phyloP scores from a whole-genome alignment of 2,888 invertebrate genomes.

The Chloroclysta siterata region DNA sequence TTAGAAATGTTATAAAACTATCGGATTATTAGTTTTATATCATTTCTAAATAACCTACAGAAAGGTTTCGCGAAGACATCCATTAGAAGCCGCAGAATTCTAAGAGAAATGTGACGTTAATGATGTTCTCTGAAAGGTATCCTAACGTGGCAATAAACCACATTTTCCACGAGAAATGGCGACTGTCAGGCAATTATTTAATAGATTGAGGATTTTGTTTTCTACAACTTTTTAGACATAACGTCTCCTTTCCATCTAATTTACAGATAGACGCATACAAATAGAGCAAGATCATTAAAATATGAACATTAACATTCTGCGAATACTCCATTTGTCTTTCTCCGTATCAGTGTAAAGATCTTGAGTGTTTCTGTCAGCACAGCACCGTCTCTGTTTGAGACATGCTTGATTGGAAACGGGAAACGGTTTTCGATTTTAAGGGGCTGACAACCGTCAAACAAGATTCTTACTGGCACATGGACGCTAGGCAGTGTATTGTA shows the following conservation, averaged over 20 bases:
- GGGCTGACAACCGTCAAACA: no score
- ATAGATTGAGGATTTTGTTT: neutral
- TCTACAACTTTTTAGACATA: neutral
- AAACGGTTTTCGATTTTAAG: conserved; percentile 27
- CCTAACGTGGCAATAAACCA: conserved; percentile 17
- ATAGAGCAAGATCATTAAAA: conserved; percentile 11
- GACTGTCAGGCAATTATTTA: conserved; percentile 3
- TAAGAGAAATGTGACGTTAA: conserved; percentile 33
- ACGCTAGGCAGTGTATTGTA: no score
- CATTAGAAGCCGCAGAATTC: conserved; percentile 17
- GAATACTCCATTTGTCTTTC: conserved; percentile 65
- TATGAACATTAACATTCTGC: conserved; percentile 47
- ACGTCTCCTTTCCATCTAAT: neutral
- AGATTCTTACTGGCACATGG: no score
- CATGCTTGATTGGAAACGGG: conserved; percentile 54
- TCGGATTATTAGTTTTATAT: no score
- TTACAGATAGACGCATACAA: conserved; percentile 4
- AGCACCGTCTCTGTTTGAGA: conserved; percentile 58
- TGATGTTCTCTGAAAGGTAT: conserved; percentile 30
- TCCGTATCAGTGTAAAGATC: conserved; percentile 54
- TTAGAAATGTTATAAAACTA: no score
- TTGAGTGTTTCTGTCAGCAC: conserved; percentile 52
- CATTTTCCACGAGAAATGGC: conserved; percentile 20
- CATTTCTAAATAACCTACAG: conserved; percentile 3
- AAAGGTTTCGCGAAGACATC: conserved; percentile 17